phyloP scores from a whole-genome alignment of 2,888 invertebrate species.

The Drosophila kuntzei region DNA sequence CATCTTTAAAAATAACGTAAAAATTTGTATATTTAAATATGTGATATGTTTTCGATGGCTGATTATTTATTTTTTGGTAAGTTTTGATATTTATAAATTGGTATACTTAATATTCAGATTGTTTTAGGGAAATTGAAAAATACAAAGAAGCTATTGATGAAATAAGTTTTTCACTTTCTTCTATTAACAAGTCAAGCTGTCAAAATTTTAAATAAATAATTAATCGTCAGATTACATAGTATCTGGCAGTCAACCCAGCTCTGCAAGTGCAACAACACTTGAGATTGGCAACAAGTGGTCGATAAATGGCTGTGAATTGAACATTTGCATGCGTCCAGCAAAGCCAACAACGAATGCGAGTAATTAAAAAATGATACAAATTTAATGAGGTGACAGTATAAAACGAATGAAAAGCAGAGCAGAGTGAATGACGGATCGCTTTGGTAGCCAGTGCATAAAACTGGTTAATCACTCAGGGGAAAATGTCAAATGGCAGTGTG shows the following conservation, averaged over 20 bases:
- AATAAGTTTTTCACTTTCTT: too few relatives aligned
- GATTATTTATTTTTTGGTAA: too few relatives aligned
- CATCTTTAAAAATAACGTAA: too few relatives aligned
- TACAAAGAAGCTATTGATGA: too few relatives aligned
- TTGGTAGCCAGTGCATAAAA: conserved; percentile 10
- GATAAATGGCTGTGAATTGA: conserved; percentile 18
- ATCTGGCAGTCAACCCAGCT: not conserved
- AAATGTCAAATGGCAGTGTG: conserved; percentile 18
- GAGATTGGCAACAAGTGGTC: conserved; percentile 36
- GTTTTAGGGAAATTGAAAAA: too few relatives aligned
- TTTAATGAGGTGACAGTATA: conserved; percentile 31
- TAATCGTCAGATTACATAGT: conserved; percentile 2
- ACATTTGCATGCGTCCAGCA: conserved; percentile 15
- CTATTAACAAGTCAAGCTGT: too few relatives aligned
- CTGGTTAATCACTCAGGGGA: conserved; percentile 7
- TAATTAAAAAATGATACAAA: conserved; percentile 52
- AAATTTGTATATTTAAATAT: too few relatives aligned
- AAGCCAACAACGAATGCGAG: conserved; percentile 7
- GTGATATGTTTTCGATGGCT: too few relatives aligned
- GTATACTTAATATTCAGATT: too few relatives aligned
- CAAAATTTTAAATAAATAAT: too few relatives aligned
- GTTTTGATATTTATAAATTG: too few relatives aligned
- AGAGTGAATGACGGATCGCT: conserved; percentile 2
- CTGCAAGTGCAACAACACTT: not conserved
- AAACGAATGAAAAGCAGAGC: not conserved